Base-by-base conservation (phyloP, 2,113 vertebrate species). In the Pluvianellus socialis region DNA sequence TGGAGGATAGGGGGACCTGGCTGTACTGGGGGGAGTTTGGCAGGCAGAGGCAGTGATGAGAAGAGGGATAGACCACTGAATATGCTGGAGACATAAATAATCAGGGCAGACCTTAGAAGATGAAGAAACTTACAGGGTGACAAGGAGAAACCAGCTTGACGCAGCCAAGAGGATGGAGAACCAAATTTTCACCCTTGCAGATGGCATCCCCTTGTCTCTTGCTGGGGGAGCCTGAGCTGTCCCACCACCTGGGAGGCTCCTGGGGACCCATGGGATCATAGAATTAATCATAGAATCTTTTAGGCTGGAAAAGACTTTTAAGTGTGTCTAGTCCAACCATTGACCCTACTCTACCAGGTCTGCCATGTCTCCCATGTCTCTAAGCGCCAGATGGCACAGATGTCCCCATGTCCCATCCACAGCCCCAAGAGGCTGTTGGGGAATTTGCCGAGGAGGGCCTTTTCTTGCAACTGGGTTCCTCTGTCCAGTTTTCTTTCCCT, bases 191-290 rank as follows among this genome's bases (percentile, higher is more conserved):
- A 44, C 35, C 19, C 2, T 1, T 17, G 32, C 16, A 30, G 38
- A 33, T 63, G 0, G 0, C 11, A 26, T 26, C 32, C 6, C 24
- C 16, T 50, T 0, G 0, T 56, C 49, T 79, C 18, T 4, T 0
- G 1, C 23, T 0, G 2, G 16, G 20, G 13, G 5, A 14, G 2
- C 11, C 45, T 14, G 35, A 47, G n/a, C 10, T 33, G 30, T 76
- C 14, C 38, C 1, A 0, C 32, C 10, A 14, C 13, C 15, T 0
- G 1, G 44, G 53, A 32, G 32, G 40, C 49, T 50, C 44, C 15
- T n/a, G 53, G 40, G 40, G 52, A 82, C 30, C 30, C 14, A 1
- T 3, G 32, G 35, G 55, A 38, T 38, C 38, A 38, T 38, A 38
- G 38, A 38, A 38, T 38, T 38, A 38, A 38, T 38, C 38, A 38